Percentiles rank a stretch among this genome's conserved stretches.
Conservation (phyloP, 2,888 invertebrate genomes). For the Metellina segmentata region DNA sequence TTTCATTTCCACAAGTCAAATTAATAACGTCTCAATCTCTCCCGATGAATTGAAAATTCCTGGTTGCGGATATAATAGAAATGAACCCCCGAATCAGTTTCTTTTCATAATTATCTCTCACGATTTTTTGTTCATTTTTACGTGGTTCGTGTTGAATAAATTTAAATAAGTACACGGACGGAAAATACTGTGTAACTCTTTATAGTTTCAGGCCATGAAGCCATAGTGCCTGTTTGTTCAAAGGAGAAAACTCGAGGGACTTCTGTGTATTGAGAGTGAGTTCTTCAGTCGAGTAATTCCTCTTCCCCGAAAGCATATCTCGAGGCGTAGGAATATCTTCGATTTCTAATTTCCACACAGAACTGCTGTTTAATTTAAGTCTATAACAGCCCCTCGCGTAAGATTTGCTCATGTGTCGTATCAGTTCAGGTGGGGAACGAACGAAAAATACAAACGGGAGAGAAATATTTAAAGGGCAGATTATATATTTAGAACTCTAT, state of each 20-base stretch:
- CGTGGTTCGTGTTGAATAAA: not conserved
- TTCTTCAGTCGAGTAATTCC: not conserved
- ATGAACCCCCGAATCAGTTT: not conserved
- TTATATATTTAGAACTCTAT: too few relatives aligned
- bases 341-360: too few relatives aligned
- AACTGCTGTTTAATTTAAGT: too few relatives aligned
- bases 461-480: too few relatives aligned
- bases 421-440: too few relatives aligned
- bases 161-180: not conserved
- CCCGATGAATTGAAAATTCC: not conserved
- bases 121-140: not conserved
- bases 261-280: not conserved
- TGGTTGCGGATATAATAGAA: not conserved
- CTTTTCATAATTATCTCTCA: not conserved
- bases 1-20: not conserved
- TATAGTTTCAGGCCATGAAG: not conserved
- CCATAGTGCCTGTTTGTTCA: not conserved
- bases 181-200: not conserved
- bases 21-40: not conserved
- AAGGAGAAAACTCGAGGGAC: not conserved
- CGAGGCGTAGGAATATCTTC: too few relatives aligned
- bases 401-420: too few relatives aligned
- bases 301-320: not conserved
- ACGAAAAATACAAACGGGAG: too few relatives aligned
- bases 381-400: too few relatives aligned